Evolutionary conservation across 2,113 vertebrate species (phyloP).

Genomic region (Eubucco bourcierii): DNA sequence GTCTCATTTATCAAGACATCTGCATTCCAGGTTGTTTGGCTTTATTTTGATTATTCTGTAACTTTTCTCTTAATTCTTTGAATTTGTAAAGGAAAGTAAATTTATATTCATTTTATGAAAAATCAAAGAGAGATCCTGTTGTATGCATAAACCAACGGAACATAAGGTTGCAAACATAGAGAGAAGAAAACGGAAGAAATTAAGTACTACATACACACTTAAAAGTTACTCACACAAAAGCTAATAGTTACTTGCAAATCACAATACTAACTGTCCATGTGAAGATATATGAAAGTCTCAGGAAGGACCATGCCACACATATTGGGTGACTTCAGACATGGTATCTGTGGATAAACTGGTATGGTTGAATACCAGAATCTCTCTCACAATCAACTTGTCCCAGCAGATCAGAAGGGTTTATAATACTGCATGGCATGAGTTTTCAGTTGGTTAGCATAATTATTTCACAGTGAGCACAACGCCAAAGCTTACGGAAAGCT

Average conservation of each 20-base stretch:
- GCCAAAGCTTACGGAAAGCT: neutral
- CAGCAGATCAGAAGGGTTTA: neutral
- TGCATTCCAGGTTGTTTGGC: neutral
- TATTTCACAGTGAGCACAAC: neutral
- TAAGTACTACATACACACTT: fast-evolving
- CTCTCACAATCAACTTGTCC: neutral
- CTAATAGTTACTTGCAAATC: neutral
- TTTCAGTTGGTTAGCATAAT: neutral
- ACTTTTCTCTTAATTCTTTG: neutral
- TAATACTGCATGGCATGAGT: neutral
- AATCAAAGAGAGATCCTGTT: neutral
- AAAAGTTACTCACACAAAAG: neutral
- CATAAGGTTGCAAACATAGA: neutral
- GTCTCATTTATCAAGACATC: neutral
- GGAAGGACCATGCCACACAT: neutral
- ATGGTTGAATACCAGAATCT: neutral
- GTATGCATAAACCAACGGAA: fast-evolving
- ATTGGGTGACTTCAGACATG: fast-evolving
- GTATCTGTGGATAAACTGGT: neutral
- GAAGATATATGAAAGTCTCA: neutral
- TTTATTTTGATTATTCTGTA: neutral
- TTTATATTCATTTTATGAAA: neutral
- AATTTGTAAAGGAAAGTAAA: neutral
- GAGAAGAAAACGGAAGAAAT: neutral
- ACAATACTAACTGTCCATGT: neutral